Percentiles rank a stretch among this genome's conserved stretches.
phyloP scores from a whole-genome alignment of 2,113 vertebrate species.

The Pimephales promelas region DNA sequence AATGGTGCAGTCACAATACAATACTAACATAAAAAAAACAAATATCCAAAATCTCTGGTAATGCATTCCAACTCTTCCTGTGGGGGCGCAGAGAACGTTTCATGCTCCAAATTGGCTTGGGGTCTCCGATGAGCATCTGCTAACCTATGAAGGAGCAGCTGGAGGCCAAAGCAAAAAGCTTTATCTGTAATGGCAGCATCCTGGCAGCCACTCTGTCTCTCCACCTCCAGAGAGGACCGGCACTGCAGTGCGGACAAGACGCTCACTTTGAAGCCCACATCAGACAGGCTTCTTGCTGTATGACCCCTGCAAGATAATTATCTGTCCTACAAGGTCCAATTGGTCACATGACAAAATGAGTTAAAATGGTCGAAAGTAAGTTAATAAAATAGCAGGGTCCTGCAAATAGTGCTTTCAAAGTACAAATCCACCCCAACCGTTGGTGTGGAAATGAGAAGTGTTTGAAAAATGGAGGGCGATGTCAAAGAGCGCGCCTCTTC shows the following conservation, averaged over 20 bases:
- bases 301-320: background rate
- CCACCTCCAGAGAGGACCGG: background rate
- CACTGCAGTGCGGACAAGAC: background rate
- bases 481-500: background rate
- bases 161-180: slow-evolving; percentile 32
- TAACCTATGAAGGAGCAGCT: slow-evolving; percentile 35
- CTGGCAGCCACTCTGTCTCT: slow-evolving; percentile 24
- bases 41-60: background rate
- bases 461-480: background rate
- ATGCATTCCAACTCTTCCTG: background rate
- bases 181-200: slow-evolving; percentile 40
- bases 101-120: slow-evolving; percentile 28
- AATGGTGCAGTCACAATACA: background rate
- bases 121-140: slow-evolving; percentile 39
- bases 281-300: background rate
- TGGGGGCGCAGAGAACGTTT: background rate
- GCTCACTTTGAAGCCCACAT: slow-evolving; percentile 29
- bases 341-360: background rate
- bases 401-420: background rate
- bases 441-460: background rate
- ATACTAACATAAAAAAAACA: background rate
- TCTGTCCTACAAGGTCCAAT: background rate
- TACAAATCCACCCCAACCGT: background rate
- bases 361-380: background rate
- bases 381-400: slow-evolving; percentile 14